Evolutionary conservation across 2,888 invertebrate species (phyloP).

Genomic region (Papilio protenor): DNA sequence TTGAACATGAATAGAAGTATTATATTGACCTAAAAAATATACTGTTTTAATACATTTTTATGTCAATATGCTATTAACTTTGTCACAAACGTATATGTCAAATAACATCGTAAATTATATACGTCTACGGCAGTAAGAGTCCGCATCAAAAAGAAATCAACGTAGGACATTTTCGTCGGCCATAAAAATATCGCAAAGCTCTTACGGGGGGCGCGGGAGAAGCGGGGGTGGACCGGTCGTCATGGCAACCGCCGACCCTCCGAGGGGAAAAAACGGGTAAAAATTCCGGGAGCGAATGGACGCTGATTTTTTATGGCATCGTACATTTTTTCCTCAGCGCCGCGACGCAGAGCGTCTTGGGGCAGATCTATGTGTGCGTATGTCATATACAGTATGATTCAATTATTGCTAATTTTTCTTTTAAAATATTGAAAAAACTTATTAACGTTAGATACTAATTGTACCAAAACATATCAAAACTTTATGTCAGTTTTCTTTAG

Average conservation of each 20-base stretch:
- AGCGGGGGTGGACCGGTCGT: slow-evolving; percentile 69
- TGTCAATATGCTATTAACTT: slow-evolving; percentile 16
- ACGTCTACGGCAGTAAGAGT: slow-evolving; percentile 48
- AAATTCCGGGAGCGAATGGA: slow-evolving; percentile 81
- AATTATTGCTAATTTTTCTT: not conserved
- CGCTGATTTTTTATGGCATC: slow-evolving; percentile 84
- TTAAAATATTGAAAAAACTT: not conserved
- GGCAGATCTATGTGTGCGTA: slow-evolving; percentile 53
- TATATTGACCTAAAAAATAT: not conserved
- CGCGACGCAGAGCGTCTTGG: slow-evolving; percentile 59
- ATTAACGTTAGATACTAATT: not conserved
- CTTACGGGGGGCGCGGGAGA: slow-evolving; percentile 59
- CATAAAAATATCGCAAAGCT: slow-evolving; percentile 80
- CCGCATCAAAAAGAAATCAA: slow-evolving; percentile 41
- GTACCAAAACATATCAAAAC: not conserved
- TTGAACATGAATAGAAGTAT: not conserved
- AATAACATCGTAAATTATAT: slow-evolving; percentile 55
- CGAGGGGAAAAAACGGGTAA: slow-evolving; percentile 83
- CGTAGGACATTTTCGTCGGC: slow-evolving; percentile 52
- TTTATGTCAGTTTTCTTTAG: not conserved
- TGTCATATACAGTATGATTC: slow-evolving; percentile 58
- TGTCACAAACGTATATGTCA: slow-evolving; percentile 44
- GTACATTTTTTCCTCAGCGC: slow-evolving; percentile 81
- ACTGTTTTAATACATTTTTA: slow-evolving; percentile 6
- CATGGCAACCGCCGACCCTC: slow-evolving; percentile 79